A percentile compares a stretch with the other conserved stretches of the same genome.
These are phyloP conservation scores for Cataglyphis albicans DNA, from an alignment of 2,888 invertebrate species.

Conservation along the genomic window DNA sequence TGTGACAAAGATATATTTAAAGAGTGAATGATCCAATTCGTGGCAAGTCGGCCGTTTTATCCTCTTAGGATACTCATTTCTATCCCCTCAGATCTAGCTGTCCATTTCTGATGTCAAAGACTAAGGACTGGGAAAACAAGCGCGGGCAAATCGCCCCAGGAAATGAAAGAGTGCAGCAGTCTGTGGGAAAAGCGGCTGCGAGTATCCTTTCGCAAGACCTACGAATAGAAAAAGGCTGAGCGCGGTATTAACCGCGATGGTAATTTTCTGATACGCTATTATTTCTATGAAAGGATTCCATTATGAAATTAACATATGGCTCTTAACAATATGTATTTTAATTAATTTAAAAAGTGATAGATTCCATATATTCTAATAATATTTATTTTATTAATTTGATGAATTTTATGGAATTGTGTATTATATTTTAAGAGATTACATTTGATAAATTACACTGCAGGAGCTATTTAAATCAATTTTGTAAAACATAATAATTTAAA, in stretches of 20 bases:
- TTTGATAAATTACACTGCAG: not conserved
- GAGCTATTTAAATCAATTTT: not conserved
- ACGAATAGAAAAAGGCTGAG: not conserved
- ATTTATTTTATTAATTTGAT: not conserved
- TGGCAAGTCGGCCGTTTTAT: slow-evolving; percentile 37
- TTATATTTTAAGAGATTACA: not conserved
- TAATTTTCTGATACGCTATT: slow-evolving; percentile 37
- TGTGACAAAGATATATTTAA: slow-evolving; percentile 19
- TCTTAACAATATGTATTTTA: not conserved
- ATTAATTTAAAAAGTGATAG: not conserved
- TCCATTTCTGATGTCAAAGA: slow-evolving; percentile 32
- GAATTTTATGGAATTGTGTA: slow-evolving; percentile 5
- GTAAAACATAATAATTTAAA: not conserved
- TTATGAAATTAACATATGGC: slow-evolving; percentile 22
- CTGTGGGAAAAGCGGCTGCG: not conserved
- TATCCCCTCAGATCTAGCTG: not conserved
- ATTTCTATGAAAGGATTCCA: slow-evolving; percentile 1
- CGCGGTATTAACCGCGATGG: slow-evolving; percentile 14
- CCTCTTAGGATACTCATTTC: slow-evolving; percentile 47
- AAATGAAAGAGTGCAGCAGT: slow-evolving; percentile 10
- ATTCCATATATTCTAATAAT: not conserved
- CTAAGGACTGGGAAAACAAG: slow-evolving; percentile 6
- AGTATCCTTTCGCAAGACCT: not conserved
- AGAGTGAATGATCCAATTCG: slow-evolving; percentile 41
- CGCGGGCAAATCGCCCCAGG: not conserved